phyloP scores from a whole-genome alignment of 2,888 invertebrate genomes.

The Strigamia maritima region DNA sequence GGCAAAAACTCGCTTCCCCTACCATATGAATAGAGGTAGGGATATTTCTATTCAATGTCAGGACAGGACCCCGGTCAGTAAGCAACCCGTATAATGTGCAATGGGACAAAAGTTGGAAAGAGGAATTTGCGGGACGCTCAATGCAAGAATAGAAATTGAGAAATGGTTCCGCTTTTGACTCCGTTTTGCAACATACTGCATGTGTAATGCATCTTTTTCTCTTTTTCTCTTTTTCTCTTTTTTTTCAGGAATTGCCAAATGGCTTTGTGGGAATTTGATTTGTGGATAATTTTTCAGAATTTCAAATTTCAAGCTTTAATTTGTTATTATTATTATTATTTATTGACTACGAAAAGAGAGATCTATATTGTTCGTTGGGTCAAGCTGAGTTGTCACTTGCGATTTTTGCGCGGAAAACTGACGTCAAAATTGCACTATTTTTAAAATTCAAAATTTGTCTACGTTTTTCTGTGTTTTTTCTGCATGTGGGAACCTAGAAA shows the following conservation, averaged over 20 bases:
- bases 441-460: no score
- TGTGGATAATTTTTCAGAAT: no score
- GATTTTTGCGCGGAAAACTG: no score
- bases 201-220: neutral
- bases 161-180: neutral
- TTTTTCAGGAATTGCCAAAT: neutral
- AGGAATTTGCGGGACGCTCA: neutral
- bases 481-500: no score
- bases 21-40: neutral
- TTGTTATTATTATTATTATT: no score
- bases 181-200: neutral
- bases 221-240: neutral
- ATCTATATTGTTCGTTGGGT: no score
- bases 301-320: no score
- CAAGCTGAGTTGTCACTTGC: no score
- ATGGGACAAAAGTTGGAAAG: constrained; percentile 6
- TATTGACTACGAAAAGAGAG: no score
- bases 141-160: constrained; percentile 10
- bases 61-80: constrained; percentile 11
- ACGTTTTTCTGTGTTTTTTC: no score
- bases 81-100: constrained; percentile 20
- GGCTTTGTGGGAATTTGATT: no score
- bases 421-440: no score
- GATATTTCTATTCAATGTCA: constrained; percentile 2
- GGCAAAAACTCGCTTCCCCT: constrained; percentile 21